Evolutionary conservation across 1,140 invertebrate species (phyloP).

Genomic region (Metopolophium dirhodum): DNA sequence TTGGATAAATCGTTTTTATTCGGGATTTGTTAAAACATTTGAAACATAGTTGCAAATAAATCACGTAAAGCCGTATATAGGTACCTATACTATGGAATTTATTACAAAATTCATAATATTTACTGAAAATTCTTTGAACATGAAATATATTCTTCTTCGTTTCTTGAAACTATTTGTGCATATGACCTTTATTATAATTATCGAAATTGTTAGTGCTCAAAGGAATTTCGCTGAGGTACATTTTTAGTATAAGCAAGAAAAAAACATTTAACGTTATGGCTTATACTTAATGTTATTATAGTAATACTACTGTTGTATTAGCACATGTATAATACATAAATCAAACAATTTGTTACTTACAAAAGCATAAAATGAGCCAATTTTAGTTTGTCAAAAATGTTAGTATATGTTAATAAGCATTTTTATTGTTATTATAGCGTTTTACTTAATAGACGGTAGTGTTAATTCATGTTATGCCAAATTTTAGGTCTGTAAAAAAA

Average conservation of each 20-base stretch:
- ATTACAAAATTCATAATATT: background rate
- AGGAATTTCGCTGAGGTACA: background rate
- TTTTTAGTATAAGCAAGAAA: conserved; percentile 1
- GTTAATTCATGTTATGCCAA: background rate
- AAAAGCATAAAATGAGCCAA: background rate
- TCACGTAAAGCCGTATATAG: too few species aligned
- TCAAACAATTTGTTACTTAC: background rate
- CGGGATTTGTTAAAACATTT: background rate
- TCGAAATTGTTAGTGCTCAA: background rate
- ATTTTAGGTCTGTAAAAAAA: background rate
- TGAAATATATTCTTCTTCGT: background rate
- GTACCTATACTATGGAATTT: background rate
- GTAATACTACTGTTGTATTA: too few species aligned
- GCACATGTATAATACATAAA: background rate
- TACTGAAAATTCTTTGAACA: background rate
- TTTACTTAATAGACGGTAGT: background rate
- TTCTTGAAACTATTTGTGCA: background rate
- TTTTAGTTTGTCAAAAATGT: background rate
- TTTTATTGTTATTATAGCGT: background rate
- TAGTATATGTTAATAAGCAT: conserved; percentile 19
- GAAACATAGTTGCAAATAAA: background rate
- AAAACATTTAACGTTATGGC: background rate
- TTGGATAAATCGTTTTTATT: background rate
- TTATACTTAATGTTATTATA: background rate
- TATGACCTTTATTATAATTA: background rate